phyloP scores from a whole-genome alignment of 1,140 invertebrate species.

The Adelges cooleyi region DNA sequence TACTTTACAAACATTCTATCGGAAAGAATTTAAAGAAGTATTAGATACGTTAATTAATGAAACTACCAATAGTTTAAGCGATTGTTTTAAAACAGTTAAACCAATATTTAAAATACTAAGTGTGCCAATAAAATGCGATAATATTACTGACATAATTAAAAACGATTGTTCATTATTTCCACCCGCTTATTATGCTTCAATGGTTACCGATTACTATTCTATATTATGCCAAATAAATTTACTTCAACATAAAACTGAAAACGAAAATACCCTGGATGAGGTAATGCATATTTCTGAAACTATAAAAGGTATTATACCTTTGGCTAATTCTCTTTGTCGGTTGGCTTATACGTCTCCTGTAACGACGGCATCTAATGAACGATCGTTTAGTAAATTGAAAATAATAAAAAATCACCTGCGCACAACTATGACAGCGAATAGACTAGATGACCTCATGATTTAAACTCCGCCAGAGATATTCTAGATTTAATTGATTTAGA shows the following conservation, averaged over 20 bases:
- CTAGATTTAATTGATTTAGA: too few species aligned
- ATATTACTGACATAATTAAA: background rate
- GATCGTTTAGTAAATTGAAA: conserved; percentile 1
- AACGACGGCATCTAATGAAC: too few species aligned
- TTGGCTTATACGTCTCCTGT: too few species aligned
- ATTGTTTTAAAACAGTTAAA: background rate
- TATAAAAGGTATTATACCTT: background rate
- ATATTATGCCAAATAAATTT: background rate
- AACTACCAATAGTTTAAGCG: background rate
- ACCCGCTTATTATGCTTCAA: background rate
- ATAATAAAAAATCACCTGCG: background rate
- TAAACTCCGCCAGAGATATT: too few species aligned
- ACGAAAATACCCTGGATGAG: background rate
- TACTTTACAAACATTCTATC: background rate
- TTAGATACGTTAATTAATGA: background rate
- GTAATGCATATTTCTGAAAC: background rate
- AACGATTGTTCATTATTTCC: background rate
- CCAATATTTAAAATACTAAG: background rate
- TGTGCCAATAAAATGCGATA: too few species aligned
- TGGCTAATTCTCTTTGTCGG: background rate
- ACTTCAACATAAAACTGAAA: background rate
- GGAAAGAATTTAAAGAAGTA: background rate
- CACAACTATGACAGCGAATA: background rate
- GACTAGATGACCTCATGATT: too few species aligned
- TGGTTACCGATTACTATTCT: background rate